phyloP scores from a whole-genome alignment of 2,888 invertebrate species.

The Zaprionus obscuricornis region DNA sequence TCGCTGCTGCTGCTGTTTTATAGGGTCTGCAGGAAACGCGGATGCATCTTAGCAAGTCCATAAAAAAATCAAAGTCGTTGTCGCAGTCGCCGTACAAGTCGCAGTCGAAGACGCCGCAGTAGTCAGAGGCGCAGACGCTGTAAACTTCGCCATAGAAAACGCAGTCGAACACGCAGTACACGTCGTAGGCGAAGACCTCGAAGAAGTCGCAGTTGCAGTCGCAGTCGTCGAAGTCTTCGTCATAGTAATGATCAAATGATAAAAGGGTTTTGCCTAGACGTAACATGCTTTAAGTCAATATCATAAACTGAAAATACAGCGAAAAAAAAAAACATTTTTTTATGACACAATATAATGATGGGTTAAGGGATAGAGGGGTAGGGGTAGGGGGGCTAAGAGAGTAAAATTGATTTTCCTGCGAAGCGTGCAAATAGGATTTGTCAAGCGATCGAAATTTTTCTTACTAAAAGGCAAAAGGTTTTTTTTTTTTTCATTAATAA shows the following conservation, averaged over 20 bases:
- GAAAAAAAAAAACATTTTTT: conserved; percentile 35
- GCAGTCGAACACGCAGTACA: too few species aligned
- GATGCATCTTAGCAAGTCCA: conserved; percentile 68
- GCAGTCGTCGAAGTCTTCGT: too few species aligned
- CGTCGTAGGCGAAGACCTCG: conserved; percentile 7
- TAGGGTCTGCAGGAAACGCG: conserved; percentile 43
- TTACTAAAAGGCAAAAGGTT: conserved; percentile 38
- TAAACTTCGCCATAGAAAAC: too few species aligned
- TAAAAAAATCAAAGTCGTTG: too few species aligned
- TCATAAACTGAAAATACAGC: conserved; percentile 15
- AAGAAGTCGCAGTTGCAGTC: conserved; percentile 6
- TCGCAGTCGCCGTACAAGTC: conserved; percentile 10
- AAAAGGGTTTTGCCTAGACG: conserved; percentile 56
- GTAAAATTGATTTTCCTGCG: conserved; percentile 68
- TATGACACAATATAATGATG: conserved; percentile 30
- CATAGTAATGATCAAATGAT: conserved; percentile 73
- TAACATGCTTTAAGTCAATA: not conserved
- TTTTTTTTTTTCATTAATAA: conserved; percentile 29
- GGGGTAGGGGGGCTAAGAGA: conserved; percentile 9
- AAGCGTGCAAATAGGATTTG: conserved; percentile 77
- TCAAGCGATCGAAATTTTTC: conserved; percentile 63
- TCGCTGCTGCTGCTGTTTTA: not conserved
- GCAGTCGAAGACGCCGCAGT: conserved; percentile 7
- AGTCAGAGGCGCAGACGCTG: conserved; percentile 12
- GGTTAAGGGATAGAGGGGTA: not conserved